Base-by-base conservation (phyloP, 2,888 invertebrate genomes). In the Luperina nickerlii region DNA sequence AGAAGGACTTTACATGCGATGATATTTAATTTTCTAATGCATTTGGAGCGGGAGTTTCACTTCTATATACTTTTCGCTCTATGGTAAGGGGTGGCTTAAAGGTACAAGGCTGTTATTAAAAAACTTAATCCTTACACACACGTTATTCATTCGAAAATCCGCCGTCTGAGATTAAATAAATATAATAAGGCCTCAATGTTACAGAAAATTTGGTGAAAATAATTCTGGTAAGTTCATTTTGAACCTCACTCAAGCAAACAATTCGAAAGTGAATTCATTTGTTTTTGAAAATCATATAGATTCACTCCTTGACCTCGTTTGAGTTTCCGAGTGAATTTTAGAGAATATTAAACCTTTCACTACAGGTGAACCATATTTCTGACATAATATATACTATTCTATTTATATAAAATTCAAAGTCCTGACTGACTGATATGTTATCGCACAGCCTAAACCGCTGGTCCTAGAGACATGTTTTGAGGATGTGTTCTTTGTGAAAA, bases 71-170 rank as follows among this genome's bases (percentile, higher is more conserved):
- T 65, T 7, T 20, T 77, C n/a, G 54, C 13, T 77, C 78, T 66
- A 4, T 45, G 54, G 5, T 1, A 9, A 54, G 2, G 2, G n/a
- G n/a, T 45, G 9, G 45, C 78, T 57, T 78, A 54, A 18, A 76
- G 18, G 51, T 63, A 45, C 9, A 45, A 78, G 15, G 11, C 11
- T n/a, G 5, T 57, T 78, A 78, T 68, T 78, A 78, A 78, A 68
- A 78, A 78, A 78, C 24, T 57, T 48, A 78, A 78, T 78, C 67
- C 27, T 13, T 1, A 27, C 45, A 65, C 78, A 38, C 66, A 57
- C 67, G 66, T 48, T 48, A 66, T 27, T 66, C 32, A 78, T 32
- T 38, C 45, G 45, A 57, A n/a, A 32, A 38, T 48, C 2, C 11
- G 5, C 32, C 15, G n/a, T 42, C 24, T 42, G 72, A 42, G 54